phyloP scores from a whole-genome alignment of 2,888 invertebrate species.

The Cataglyphis livida region DNA sequence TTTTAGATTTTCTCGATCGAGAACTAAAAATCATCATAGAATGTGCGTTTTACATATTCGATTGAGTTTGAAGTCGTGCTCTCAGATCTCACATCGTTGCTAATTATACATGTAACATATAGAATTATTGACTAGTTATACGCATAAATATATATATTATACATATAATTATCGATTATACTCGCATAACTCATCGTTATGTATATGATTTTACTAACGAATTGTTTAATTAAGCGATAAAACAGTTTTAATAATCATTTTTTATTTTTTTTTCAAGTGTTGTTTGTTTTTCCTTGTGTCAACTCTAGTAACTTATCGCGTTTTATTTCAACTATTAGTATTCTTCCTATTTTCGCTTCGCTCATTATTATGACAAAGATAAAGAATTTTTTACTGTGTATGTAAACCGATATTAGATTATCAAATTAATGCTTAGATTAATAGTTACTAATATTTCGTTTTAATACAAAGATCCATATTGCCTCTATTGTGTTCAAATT shows the following conservation, averaged over 20 bases:
- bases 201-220: constrained; percentile 74
- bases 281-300: constrained; percentile 76
- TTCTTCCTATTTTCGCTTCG: background rate
- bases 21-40: constrained; percentile 48
- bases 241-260: constrained; percentile 81
- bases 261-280: constrained; percentile 77
- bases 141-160: constrained; percentile 52
- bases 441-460: constrained; percentile 41
- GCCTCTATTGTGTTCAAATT: constrained; percentile 52
- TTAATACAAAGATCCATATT: constrained; percentile 39
- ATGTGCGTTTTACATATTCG: constrained; percentile 59
- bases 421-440: constrained; percentile 30
- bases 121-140: constrained; percentile 71
- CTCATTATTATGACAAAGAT: constrained; percentile 5
- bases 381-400: background rate
- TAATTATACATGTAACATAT: constrained; percentile 73
- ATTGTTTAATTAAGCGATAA: constrained; percentile 79
- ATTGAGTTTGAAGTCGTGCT: constrained; percentile 81
- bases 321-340: background rate
- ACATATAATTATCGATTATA: constrained; percentile 74
- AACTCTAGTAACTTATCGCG: constrained; percentile 27
- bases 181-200: constrained; percentile 76
- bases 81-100: constrained; percentile 82
- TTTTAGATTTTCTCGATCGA: constrained; percentile 44
- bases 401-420: constrained; percentile 6